phyloP scores from a whole-genome alignment of 2,797 vertebrate genomes.

The Varecia variegata region DNA sequence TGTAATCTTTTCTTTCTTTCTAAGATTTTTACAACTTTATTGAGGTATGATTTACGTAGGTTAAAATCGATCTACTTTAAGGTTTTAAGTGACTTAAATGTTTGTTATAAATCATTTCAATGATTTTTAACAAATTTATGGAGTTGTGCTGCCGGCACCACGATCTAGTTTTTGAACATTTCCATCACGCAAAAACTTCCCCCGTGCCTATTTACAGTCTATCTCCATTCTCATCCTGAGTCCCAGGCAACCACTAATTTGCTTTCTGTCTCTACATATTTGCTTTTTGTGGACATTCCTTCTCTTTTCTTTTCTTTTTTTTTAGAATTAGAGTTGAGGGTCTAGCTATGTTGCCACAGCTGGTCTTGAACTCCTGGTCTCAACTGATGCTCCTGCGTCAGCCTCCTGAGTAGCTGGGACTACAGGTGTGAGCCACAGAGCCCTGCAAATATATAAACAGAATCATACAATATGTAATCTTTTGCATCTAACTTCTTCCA shows the following conservation, averaged over 20 bases:
- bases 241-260: background rate
- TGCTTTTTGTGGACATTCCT: background rate
- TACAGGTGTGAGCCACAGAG: background rate
- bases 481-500: background rate
- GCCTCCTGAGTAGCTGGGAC: background rate
- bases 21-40: background rate
- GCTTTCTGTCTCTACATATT: background rate
- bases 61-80: background rate
- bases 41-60: background rate
- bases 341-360: background rate
- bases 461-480: background rate
- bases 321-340: background rate
- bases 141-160: background rate
- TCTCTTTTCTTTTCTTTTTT: background rate
- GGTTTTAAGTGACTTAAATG: background rate
- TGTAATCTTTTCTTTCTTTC: background rate
- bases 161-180: background rate
- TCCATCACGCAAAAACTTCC: background rate
- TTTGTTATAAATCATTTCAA: background rate
- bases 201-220: accelerated
- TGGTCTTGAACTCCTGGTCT: background rate
- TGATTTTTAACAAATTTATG: background rate
- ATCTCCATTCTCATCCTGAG: background rate
- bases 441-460: background rate
- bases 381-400: background rate